phyloP scores from a whole-genome alignment of 1,140 invertebrate species.

The Drosophila pallidifrons region DNA sequence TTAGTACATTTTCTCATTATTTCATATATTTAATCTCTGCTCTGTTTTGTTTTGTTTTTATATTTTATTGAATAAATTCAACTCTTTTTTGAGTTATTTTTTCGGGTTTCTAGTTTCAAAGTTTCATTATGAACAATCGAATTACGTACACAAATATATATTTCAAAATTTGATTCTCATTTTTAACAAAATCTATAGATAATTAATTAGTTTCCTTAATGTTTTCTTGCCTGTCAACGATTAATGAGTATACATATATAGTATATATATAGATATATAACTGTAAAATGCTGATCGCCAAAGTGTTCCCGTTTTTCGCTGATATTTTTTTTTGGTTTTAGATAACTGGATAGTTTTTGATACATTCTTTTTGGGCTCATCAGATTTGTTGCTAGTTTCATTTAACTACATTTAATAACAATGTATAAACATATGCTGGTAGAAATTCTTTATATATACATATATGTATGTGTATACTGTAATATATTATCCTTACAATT shows the following conservation, averaged over 20 bases:
- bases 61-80: conserved; percentile 25
- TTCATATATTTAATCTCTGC: conserved; percentile 3
- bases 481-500: conserved; percentile 6
- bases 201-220: conserved; percentile 41
- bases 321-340: conserved; percentile 40
- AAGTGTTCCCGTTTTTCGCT: conserved; percentile 61
- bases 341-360: conserved; percentile 24
- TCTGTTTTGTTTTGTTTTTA: conserved; percentile 9
- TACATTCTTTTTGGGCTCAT: conserved; percentile 39
- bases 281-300: conserved; percentile 43
- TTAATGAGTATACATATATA: conserved; percentile 23
- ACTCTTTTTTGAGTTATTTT: conserved; percentile 27
- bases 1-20: conserved; percentile 35
- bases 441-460: conserved; percentile 21
- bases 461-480: conserved; percentile 11
- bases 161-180: conserved; percentile 57
- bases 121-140: conserved; percentile 63
- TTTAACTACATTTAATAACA: conserved; percentile 79
- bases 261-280: conserved; percentile 32
- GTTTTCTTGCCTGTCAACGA: conserved; percentile 12
- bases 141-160: conserved; percentile 78
- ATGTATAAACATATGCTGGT: conserved; percentile 68
- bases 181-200: conserved; percentile 49
- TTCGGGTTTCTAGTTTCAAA: conserved; percentile 13
- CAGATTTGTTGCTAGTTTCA: conserved; percentile 68